Evolutionary conservation across 2,113 vertebrate species (phyloP).

Genomic region (Sterna hirundo): DNA sequence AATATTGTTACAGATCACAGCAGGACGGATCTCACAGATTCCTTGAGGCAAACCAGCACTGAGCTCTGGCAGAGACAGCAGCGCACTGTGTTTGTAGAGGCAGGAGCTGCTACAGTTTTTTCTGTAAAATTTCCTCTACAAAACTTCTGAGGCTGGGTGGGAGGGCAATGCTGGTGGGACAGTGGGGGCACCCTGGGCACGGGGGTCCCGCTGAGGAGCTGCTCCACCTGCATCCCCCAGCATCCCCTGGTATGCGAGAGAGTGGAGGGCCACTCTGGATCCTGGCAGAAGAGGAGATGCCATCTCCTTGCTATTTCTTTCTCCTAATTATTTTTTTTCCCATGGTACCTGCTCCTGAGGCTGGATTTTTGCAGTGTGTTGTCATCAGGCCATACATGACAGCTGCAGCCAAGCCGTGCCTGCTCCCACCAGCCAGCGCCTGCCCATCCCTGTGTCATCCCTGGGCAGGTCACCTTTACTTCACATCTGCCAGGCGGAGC

Average conservation of each 20-base stretch:
- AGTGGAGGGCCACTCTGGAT: neutral
- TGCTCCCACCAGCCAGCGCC: neutral
- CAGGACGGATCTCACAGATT: slow-evolving; percentile 48
- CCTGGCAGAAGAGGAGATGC: neutral
- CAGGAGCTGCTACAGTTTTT: neutral
- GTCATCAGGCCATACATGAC: neutral
- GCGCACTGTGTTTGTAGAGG: neutral
- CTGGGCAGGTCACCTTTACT: neutral
- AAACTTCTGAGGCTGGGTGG: neutral
- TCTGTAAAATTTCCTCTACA: neutral
- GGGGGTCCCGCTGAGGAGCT: neutral
- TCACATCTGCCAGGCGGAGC: neutral
- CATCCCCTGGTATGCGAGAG: neutral
- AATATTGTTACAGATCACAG: slow-evolving; percentile 64
- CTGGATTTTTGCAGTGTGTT: neutral
- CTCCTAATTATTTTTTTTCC: neutral
- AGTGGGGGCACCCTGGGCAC: neutral
- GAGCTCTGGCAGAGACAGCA: slow-evolving; percentile 5
- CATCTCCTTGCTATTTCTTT: neutral
- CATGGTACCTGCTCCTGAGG: neutral
- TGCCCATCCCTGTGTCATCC: no score
- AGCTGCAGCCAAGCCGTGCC: neutral
- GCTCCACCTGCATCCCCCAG: neutral
- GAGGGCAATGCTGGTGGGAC: neutral
- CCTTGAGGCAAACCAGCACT: slow-evolving; percentile 41